Conservation (phyloP, 2,888 invertebrate species). For the Epicampocera succincta region DNA sequence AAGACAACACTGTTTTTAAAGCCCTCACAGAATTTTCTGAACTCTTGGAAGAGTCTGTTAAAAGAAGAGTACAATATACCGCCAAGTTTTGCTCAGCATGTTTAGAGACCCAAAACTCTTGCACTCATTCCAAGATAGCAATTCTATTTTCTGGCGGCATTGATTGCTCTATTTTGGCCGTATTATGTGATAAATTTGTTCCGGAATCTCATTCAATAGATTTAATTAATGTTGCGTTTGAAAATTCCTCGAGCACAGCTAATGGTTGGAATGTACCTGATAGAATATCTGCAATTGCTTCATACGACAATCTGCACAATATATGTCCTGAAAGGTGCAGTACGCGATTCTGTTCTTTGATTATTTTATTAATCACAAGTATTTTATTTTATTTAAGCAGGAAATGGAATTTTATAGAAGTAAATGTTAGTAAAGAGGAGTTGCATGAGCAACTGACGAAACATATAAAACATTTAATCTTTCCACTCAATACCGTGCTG, state of each 20-base stretch:
- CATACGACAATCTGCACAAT: constrained; percentile 86
- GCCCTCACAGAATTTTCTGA: constrained; percentile 80
- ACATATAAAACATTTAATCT: constrained; percentile 89
- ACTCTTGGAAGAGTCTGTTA: constrained; percentile 84
- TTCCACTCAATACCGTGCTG: constrained; percentile 92
- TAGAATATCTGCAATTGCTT: constrained; percentile 88
- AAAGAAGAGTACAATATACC: constrained; percentile 84
- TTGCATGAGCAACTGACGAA: constrained; percentile 83
- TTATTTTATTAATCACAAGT: background rate
- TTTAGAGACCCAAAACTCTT: constrained; percentile 78
- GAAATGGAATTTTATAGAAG: constrained; percentile 91
- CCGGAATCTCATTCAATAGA: constrained; percentile 88
- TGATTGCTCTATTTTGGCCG: constrained; percentile 95
- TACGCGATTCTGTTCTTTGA: too few relatives aligned
- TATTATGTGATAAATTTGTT: constrained; percentile 88
- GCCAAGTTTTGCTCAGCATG: constrained; percentile 86
- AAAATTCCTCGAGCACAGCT: constrained; percentile 69
- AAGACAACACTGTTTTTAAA: constrained; percentile 73
- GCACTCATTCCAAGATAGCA: constrained; percentile 87
- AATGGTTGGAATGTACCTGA: constrained; percentile 89
- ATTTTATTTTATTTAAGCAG: constrained; percentile 81
- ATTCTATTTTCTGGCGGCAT: constrained; percentile 97
- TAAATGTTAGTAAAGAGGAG: constrained; percentile 88
- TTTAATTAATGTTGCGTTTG: constrained; percentile 97
- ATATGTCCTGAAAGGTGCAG: constrained; percentile 86